A percentile compares a stretch with the other conserved stretches of the same genome.
phyloP scores from a whole-genome alignment of 2,888 invertebrate species.

The Mantis religiosa region DNA sequence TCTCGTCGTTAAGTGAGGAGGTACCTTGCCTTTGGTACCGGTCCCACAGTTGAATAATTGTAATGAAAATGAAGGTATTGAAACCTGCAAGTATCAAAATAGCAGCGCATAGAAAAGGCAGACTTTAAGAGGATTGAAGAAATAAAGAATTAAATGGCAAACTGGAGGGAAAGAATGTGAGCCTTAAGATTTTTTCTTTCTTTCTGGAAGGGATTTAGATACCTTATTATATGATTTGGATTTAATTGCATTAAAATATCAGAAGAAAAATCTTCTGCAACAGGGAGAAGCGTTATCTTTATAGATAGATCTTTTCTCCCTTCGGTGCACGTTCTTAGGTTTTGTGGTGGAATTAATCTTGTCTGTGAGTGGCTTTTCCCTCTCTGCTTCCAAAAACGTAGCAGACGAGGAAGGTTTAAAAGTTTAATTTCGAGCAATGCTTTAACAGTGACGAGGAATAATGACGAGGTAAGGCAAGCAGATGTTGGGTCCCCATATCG shows the following conservation, averaged over 20 bases:
- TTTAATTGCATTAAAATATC: not conserved
- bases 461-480: not conserved
- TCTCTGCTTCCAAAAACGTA: not conserved
- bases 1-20: too few relatives aligned
- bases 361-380: not conserved
- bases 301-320: too few relatives aligned
- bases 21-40: too few relatives aligned
- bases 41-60: too few relatives aligned
- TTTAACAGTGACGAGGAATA: constrained; percentile 8
- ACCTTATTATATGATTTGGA: not conserved
- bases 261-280: not conserved
- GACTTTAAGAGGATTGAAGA: too few relatives aligned
- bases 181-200: not conserved
- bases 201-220: not conserved
- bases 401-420: not conserved
- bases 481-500: not conserved
- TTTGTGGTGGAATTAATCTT: constrained; percentile 5
- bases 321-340: not conserved
- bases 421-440: constrained; percentile 8
- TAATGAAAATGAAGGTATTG: too few relatives aligned
- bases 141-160: too few relatives aligned
- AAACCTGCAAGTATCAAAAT: too few relatives aligned
- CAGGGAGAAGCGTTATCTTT: not conserved
- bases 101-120: too few relatives aligned
- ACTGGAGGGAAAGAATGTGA: too few relatives aligned